Percentiles rank a stretch among this genome's conserved stretches.
Conservation (phyloP, 2,797 vertebrate genomes). For the Tragelaphus oryx region DNA sequence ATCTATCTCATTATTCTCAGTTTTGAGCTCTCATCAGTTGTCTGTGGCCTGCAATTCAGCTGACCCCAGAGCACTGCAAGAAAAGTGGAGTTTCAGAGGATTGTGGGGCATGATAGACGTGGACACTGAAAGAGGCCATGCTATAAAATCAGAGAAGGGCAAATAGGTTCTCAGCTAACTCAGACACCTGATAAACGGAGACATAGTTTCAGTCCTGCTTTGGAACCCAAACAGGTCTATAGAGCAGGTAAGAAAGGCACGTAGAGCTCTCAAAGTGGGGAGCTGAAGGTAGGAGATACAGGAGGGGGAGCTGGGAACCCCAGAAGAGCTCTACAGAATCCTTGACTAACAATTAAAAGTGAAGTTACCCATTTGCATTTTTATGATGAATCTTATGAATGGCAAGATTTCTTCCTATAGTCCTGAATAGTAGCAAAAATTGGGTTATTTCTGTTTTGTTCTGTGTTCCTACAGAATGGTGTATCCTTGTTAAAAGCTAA, state of each 20-base stretch:
- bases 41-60: background rate
- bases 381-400: background rate
- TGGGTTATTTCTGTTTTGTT: background rate
- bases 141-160: background rate
- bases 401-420: background rate
- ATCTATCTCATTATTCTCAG: background rate
- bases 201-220: background rate
- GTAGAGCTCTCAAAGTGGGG: background rate
- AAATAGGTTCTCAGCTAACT: background rate
- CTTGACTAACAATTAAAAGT: background rate
- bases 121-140: background rate
- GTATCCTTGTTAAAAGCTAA: background rate
- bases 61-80: background rate
- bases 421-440: background rate
- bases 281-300: background rate
- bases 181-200: background rate
- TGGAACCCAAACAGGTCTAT: background rate
- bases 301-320: background rate
- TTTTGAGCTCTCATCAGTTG: background rate
- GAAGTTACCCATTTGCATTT: background rate
- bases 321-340: background rate
- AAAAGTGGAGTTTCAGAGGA: background rate
- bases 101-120: rapidly evolving
- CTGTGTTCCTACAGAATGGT: background rate
- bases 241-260: background rate